These are phyloP conservation scores for Cactoblastis cactorum DNA, from an alignment of 2,888 invertebrate species.

Conservation along the genomic window DNA sequence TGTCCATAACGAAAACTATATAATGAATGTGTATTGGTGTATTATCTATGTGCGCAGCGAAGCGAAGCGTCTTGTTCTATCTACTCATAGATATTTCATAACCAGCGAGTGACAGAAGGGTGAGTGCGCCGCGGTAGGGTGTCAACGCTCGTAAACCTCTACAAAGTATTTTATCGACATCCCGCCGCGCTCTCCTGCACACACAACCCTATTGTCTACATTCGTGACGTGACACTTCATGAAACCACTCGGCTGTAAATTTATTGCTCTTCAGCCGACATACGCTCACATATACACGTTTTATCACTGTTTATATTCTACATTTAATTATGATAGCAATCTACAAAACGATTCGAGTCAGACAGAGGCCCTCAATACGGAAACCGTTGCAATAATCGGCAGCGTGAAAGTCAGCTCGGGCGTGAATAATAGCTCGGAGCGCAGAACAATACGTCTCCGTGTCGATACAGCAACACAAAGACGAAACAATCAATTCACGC, in stretches of 20 bases:
- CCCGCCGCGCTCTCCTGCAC: slow-evolving; percentile 41
- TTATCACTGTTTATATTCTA: slow-evolving; percentile 20
- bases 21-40: not conserved
- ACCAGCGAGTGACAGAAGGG: slow-evolving; percentile 53
- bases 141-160: slow-evolving; percentile 64
- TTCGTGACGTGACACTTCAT: slow-evolving; percentile 67
- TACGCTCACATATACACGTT: slow-evolving; percentile 20
- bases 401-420: slow-evolving; percentile 69
- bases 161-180: slow-evolving; percentile 71
- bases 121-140: slow-evolving; percentile 44
- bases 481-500: slow-evolving; percentile 77
- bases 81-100: slow-evolving; percentile 60
- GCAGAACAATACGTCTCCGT: slow-evolving; percentile 73
- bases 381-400: slow-evolving; percentile 67
- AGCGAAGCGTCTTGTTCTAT: slow-evolving; percentile 14
- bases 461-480: slow-evolving; percentile 75
- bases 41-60: slow-evolving; percentile 18
- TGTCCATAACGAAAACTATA: not conserved
- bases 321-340: slow-evolving; percentile 27
- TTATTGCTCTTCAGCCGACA: slow-evolving; percentile 41
- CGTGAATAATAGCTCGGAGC: slow-evolving; percentile 68
- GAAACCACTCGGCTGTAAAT: slow-evolving; percentile 62
- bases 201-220: slow-evolving; percentile 65
- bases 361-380: slow-evolving; percentile 49
- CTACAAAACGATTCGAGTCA: slow-evolving; percentile 27